Conservation (phyloP, 2,888 invertebrate genomes). For the Entomobrya proxima region DNA sequence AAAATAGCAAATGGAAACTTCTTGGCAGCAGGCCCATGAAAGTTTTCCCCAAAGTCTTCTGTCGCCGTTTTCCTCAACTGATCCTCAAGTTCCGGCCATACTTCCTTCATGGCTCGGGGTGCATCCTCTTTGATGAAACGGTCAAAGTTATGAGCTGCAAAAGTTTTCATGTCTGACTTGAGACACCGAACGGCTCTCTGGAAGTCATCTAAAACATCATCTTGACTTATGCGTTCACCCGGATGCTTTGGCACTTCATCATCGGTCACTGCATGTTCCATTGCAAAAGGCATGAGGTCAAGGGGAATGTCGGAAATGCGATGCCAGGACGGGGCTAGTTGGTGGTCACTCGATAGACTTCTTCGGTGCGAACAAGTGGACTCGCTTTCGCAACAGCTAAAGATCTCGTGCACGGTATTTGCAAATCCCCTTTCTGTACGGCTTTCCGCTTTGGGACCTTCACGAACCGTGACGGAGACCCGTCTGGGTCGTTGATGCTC, state of each 20-base stretch:
- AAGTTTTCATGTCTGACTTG: conserved; percentile 56
- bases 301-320: conserved; percentile 66
- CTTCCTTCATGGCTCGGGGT: conserved; percentile 42
- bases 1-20: conserved; percentile 49
- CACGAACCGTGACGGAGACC: conserved; percentile 37
- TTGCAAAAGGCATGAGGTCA: conserved; percentile 60
- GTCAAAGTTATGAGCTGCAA: conserved; percentile 49
- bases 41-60: not conserved
- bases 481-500: conserved; percentile 19
- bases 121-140: conserved; percentile 37
- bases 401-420: conserved; percentile 34
- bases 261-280: conserved; percentile 60
- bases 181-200: conserved; percentile 67
- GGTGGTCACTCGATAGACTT: conserved; percentile 18
- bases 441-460: conserved; percentile 49
- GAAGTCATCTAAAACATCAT: conserved; percentile 71
- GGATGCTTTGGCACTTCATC: not conserved
- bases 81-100: conserved; percentile 45
- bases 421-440: not conserved
- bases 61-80: conserved; percentile 33
- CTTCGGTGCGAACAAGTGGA: conserved; percentile 35
- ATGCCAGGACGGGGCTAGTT: conserved; percentile 41
- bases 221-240: conserved; percentile 35
- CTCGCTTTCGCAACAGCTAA: conserved; percentile 48
- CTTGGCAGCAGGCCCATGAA: conserved; percentile 46